Conservation (phyloP, 2,797 vertebrate species). For the Salmo trutta region DNA sequence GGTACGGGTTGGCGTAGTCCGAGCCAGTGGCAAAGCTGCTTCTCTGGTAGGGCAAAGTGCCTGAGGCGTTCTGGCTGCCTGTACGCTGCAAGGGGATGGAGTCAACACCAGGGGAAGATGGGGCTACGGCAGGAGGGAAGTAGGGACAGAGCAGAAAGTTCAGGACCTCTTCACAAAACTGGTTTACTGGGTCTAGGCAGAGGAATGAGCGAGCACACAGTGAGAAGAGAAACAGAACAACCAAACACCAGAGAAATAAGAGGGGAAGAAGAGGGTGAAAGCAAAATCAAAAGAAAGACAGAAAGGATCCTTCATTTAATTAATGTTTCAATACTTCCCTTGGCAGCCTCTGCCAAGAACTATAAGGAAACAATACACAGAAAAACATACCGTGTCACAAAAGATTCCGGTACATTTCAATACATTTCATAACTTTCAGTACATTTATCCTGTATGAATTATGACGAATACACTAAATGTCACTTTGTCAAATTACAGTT, state of each 20-base stretch:
- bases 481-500: not conserved
- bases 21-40: conserved; percentile 90
- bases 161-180: conserved; percentile 95
- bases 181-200: conserved; percentile 87
- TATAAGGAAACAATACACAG: not conserved
- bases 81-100: conserved; percentile 99
- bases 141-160: conserved; percentile 96
- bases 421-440: no score
- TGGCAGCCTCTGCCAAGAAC: not conserved
- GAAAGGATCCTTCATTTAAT: not conserved
- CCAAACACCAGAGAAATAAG: conserved; percentile 26
- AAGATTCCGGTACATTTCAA: not conserved
- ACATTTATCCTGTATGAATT: no score
- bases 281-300: conserved; percentile 17
- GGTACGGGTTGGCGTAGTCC: conserved; percentile 93
- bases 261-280: not conserved
- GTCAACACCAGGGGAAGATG: conserved; percentile 98
- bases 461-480: not conserved
- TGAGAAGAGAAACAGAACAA: conserved; percentile 14
- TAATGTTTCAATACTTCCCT: no score
- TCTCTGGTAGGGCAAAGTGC: conserved; percentile 86
- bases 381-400: not conserved
- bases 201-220: conserved; percentile 28
- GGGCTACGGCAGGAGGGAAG: conserved; percentile 92
- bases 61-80: conserved; percentile 89